These are phyloP conservation scores for Pseudococcus jackbeardsleyi DNA, from an alignment of 2,888 invertebrate genomes.

Conservation along the genomic window DNA sequence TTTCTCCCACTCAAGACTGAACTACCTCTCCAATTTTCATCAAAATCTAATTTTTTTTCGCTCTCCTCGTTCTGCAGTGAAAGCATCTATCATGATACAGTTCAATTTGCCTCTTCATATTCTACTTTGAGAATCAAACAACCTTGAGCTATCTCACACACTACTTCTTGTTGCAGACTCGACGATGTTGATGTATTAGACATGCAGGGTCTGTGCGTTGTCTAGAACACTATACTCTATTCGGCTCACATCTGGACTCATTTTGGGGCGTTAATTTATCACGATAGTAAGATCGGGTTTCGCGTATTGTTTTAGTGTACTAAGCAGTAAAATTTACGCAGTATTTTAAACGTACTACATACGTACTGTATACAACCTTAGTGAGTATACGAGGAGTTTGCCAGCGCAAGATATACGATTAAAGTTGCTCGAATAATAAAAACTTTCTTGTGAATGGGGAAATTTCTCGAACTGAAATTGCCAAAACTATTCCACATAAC, in stretches of 20 bases:
- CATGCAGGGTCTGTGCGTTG: neutral
- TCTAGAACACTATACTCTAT: neutral
- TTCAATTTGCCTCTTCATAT: too few species aligned
- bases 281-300: neutral
- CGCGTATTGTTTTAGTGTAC: neutral
- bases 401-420: conserved; percentile 25
- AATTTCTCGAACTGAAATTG: conserved; percentile 3
- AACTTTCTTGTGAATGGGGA: conserved; percentile 10
- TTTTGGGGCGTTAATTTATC: conserved; percentile 15
- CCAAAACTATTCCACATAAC: conserved; percentile 32
- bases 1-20: too few species aligned
- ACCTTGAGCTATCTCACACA: too few species aligned
- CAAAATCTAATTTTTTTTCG: too few species aligned
- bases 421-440: conserved; percentile 22
- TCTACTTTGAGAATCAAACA: too few species aligned
- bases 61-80: too few species aligned
- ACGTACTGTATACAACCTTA: neutral
- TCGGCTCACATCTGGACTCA: neutral
- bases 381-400: neutral
- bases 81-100: too few species aligned
- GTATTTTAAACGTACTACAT: conserved; percentile 9
- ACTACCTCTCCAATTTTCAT: too few species aligned
- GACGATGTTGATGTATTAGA: neutral
- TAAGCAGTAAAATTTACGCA: conserved; percentile 1
- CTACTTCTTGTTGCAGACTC: neutral